Base-by-base conservation (phyloP, 2,888 invertebrate species). In the Harmothoe impar region DNA sequence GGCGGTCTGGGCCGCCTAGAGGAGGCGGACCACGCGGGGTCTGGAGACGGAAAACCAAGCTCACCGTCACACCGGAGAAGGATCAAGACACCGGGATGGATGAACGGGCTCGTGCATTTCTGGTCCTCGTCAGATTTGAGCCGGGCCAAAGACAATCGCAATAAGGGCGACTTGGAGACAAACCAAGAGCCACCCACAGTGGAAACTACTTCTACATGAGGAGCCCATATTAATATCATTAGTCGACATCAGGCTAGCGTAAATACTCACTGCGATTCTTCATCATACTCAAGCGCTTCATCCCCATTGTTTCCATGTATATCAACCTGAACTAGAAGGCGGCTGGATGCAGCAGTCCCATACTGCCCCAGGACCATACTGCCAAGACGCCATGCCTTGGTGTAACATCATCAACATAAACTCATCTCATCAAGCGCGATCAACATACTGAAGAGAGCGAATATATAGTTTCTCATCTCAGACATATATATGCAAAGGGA, bases 61-160 rank as follows among this genome's bases (percentile, higher is more conserved):
- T n/a, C n/a, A 12, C 35, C 35, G 5, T 1, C 84, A 5, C 1
- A 84, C 23, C 43, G 43, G 0, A 15, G 43, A 1, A 1, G 51
- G 12, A 17, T 84, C 35, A 52, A 29, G 17, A 51, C 52, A 10
- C 86, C 52, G 17, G 52, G 23, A 52, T 86, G 86, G 86, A 54
- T 86, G 86, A 86, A 86, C 25, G 86, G 86, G 1, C 54, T 86
- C 1, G 86, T 86, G 0, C 25, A 33, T 20, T 86, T 86, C 54
- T 86, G 86, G 86, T 86, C 86, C 54, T 86, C 86, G 5, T 31
- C 31, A 17, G 86, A 86, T 25, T 25, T 86, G 15, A n/a, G 54
- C 54, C 51, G 17, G 17, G 29, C 52, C 29, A 86, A 56, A 54
- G 56, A 52, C 86, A 15, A 29, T 17, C 7, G 43, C 15, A 15